These are phyloP conservation scores for Lamellibrachia columna DNA, from an alignment of 2,888 invertebrate genomes.

Conservation along the genomic window DNA sequence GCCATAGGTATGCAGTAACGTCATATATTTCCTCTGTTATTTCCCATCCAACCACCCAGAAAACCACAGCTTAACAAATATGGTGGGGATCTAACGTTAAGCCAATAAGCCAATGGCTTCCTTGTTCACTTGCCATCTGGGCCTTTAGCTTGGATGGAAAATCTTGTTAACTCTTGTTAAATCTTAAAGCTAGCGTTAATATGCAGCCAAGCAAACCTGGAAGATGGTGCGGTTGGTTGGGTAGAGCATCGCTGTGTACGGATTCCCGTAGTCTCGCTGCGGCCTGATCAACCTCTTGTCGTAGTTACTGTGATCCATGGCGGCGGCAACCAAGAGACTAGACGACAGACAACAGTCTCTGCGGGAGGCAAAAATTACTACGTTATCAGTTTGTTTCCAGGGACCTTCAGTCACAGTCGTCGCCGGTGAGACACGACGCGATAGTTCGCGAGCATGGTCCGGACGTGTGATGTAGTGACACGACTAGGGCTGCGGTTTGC, in stretches of 20 bases:
- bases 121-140: too few relatives aligned
- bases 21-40: background rate
- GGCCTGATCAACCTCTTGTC: slow-evolving; percentile 3
- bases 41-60: too few relatives aligned
- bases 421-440: background rate
- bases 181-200: background rate
- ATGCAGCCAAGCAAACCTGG: background rate
- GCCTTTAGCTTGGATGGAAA: too few relatives aligned
- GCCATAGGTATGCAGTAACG: background rate
- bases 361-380: background rate
- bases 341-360: background rate
- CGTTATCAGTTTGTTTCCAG: background rate
- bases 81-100: too few relatives aligned
- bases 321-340: background rate
- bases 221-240: slow-evolving; percentile 19
- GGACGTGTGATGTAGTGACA: background rate
- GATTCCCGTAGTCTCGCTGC: slow-evolving; percentile 28
- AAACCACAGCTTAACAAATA: too few relatives aligned
- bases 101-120: too few relatives aligned
- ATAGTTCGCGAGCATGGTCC: background rate
- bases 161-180: too few relatives aligned
- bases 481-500: background rate
- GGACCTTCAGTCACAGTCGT: background rate
- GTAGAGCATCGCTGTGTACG: slow-evolving; percentile 26
- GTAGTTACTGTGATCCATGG: slow-evolving; percentile 1